Conservation (phyloP, 2,888 invertebrate species). For the Eilema caniola region DNA sequence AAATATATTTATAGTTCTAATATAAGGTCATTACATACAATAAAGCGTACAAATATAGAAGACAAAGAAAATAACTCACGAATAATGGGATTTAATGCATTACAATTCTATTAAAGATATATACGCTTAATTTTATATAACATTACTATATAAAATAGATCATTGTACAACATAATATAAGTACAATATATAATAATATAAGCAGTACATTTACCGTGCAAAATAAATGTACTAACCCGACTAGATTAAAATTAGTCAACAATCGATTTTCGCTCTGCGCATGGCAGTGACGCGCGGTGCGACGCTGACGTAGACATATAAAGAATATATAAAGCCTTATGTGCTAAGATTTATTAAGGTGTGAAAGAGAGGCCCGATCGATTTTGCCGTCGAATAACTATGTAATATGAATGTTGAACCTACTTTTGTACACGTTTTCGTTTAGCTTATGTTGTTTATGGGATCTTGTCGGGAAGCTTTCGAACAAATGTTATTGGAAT, state of each 20-base stretch:
- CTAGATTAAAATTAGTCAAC: conserved; percentile 45
- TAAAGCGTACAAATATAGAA: neutral
- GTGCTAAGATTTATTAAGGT: conserved; percentile 29
- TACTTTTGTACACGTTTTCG: neutral
- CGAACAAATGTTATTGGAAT: too few species aligned
- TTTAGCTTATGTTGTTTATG: neutral
- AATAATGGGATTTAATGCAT: neutral
- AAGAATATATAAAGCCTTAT: conserved; percentile 40
- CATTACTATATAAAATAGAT: neutral
- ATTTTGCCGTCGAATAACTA: conserved; percentile 10
- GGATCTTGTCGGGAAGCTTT: neutral
- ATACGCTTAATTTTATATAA: neutral
- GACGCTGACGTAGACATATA: conserved; percentile 57
- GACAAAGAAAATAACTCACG: neutral
- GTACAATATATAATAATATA: neutral
- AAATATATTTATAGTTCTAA: too few species aligned
- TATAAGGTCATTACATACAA: too few species aligned
- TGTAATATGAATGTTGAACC: neutral
- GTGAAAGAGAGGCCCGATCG: conserved; percentile 15
- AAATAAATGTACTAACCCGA: conserved; percentile 9
- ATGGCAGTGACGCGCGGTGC: conserved; percentile 63
- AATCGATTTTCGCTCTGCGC: conserved; percentile 70
- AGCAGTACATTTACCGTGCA: neutral
- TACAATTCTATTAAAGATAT: neutral
- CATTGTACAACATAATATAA: neutral